Base-by-base conservation (phyloP, 2,888 invertebrate genomes). In the Amphiduros pacificus region DNA sequence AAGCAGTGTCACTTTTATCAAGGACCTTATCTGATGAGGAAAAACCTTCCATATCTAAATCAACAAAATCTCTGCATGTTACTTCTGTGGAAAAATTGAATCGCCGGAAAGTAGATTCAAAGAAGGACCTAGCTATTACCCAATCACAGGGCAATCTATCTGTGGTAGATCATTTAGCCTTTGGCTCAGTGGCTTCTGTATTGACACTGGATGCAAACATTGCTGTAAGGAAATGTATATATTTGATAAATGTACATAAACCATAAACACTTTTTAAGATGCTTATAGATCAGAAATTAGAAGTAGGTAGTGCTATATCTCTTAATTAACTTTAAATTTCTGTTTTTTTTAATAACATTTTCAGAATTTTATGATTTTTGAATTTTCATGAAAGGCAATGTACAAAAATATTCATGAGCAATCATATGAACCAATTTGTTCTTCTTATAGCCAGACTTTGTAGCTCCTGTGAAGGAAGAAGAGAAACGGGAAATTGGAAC, bases 401-500 rank as follows among this genome's bases (percentile, higher is more conserved):
- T n/a, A n/a, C n/a, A n/a, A n/a, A n/a, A n/a, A n/a, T n/a, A n/a
- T n/a, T n/a, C n/a, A n/a, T n/a, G n/a, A n/a, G n/a, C n/a, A n/a
- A n/a, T n/a, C n/a, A n/a, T n/a, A n/a, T n/a, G n/a, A n/a, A n/a
- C n/a, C n/a, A n/a, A n/a, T 36, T 36, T 36, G 14, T 55, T 28
- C 20, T n/a, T 17, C 17, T 41, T 28, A 9, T 58, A 68, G 68
- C 48, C 62, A 17, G 68, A 66, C 31, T 63, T 50, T 53, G 64
- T 64, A 52, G 57, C 64, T 20, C 60, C 59, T 2, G 64, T 61
- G 24, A 62, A 73, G 55, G 75, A 76, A 48, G 78, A 78, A 51
- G 80, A 80, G 65, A 70, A 73, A 59, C 51, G 74, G 27, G 66
- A 65, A 29, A 68, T 86, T 77, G 91, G 91, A 75, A 74, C 76